A percentile compares a stretch with the other conserved stretches of the same genome.
phyloP scores from a whole-genome alignment of 2,888 invertebrate species.

The Synanthedon myopaeformis region DNA sequence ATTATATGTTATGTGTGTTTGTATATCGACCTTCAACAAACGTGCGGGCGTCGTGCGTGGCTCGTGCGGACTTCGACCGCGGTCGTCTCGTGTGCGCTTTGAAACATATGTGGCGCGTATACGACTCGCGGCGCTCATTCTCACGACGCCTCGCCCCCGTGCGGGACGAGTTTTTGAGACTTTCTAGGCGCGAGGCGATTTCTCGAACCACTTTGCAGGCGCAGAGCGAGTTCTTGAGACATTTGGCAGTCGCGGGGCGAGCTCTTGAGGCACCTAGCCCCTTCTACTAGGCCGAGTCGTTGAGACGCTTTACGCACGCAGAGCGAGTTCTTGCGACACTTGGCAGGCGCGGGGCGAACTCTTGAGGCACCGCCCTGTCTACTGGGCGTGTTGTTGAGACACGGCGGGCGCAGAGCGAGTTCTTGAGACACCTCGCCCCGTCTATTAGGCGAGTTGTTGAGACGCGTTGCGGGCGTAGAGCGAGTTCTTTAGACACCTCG shows the following conservation, averaged over 20 bases:
- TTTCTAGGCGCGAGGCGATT: too few species aligned
- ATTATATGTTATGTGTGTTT: slow-evolving; percentile 17
- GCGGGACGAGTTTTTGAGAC: too few species aligned
- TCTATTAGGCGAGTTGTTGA: not conserved
- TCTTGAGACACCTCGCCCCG: slow-evolving; percentile 6
- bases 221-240: too few species aligned
- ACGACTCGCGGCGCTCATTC: slow-evolving; percentile 13
- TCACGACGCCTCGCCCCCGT: too few species aligned
- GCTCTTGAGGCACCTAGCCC: too few species aligned
- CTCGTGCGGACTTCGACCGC: slow-evolving; percentile 2
- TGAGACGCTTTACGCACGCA: slow-evolving; percentile 9
- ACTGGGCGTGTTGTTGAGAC: slow-evolving; percentile 9
- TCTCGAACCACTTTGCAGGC: not conserved
- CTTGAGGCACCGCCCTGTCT: slow-evolving; percentile 9
- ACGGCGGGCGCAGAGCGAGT: not conserved
- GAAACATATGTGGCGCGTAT: slow-evolving; percentile 21
- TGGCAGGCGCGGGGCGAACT: slow-evolving; percentile 6
- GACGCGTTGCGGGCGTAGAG: slow-evolving; percentile 4
- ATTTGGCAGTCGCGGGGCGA: too few species aligned
- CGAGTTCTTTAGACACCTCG: not conserved
- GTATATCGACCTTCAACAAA: not conserved
- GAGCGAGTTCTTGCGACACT: not conserved
- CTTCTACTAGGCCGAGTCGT: slow-evolving; percentile 4
- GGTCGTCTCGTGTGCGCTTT: slow-evolving; percentile 12
- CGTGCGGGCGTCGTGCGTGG: not conserved